Conservation (phyloP, 2,113 vertebrate genomes). For the Caracal caracal region DNA sequence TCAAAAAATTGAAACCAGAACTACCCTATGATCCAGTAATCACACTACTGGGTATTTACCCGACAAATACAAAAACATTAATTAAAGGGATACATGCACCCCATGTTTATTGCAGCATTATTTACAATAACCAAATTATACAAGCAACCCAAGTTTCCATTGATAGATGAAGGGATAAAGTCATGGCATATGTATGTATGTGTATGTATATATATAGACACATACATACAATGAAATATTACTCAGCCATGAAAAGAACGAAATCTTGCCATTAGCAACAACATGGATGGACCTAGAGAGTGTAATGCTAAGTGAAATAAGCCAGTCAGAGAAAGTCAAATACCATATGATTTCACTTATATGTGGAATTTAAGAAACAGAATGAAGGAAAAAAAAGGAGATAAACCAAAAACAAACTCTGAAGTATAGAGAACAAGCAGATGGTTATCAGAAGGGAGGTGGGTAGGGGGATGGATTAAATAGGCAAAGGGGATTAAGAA, state of each 20-base stretch:
- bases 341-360: background rate
- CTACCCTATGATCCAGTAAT: background rate
- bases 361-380: background rate
- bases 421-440: background rate
- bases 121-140: background rate
- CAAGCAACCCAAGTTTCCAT: background rate
- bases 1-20: background rate
- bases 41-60: background rate
- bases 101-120: background rate
- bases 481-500: background rate
- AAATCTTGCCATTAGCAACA: background rate
- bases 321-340: background rate
- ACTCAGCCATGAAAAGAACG: background rate
- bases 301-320: background rate
- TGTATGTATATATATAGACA: too few relatives aligned
- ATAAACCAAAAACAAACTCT: background rate
- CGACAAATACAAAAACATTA: background rate
- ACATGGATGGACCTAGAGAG: background rate
- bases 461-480: background rate
- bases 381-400: background rate
- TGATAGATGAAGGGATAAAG: background rate
- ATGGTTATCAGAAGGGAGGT: background rate
- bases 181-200: background rate
- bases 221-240: background rate
- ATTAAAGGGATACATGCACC: background rate